These are phyloP conservation scores for Lepidochitona cinerea DNA, from an alignment of 2,888 invertebrate species.

Conservation along the genomic window DNA sequence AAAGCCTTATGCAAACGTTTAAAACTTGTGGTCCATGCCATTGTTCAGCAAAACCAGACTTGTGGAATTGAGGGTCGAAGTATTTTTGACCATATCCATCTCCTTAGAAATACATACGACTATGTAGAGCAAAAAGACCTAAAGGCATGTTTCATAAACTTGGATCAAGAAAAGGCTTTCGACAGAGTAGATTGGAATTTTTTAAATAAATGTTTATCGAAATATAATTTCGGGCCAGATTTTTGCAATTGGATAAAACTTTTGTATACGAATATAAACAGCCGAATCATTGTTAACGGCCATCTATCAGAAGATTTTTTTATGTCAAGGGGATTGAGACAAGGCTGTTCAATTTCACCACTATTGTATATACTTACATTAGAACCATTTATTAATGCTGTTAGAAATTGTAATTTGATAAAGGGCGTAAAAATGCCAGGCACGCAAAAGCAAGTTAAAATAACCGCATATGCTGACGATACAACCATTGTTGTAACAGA, in stretches of 20 bases:
- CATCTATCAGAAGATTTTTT: not conserved
- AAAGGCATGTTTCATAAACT: conserved; percentile 26
- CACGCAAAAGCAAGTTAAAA: conserved; percentile 1
- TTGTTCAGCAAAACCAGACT: conserved; percentile 36
- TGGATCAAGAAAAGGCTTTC: conserved; percentile 46
- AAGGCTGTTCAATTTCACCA: not conserved
- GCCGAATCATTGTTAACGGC: not conserved
- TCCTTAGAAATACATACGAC: conserved; percentile 30
- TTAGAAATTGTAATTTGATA: conserved; percentile 6
- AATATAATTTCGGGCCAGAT: conserved; percentile 34
- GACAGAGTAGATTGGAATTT: conserved; percentile 36
- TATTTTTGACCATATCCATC: conserved; percentile 37
- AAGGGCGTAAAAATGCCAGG: conserved; percentile 21
- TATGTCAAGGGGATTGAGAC: not conserved
- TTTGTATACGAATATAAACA: not conserved
- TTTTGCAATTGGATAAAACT: conserved; percentile 34
- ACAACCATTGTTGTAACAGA: conserved; percentile 6
- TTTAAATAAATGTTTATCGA: conserved; percentile 29
- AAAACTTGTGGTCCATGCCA: conserved; percentile 20
- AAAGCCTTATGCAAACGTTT: conserved; percentile 32
- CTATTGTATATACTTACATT: not conserved
- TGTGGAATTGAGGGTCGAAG: conserved; percentile 35
- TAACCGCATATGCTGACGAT: conserved; percentile 21
- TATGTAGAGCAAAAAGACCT: conserved; percentile 36
- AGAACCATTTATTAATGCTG: not conserved